Evolutionary conservation across 2,113 vertebrate species (phyloP), one percentile per base, ranked within the genome.

Genomic region (Oryzias curvinotus): DNA sequence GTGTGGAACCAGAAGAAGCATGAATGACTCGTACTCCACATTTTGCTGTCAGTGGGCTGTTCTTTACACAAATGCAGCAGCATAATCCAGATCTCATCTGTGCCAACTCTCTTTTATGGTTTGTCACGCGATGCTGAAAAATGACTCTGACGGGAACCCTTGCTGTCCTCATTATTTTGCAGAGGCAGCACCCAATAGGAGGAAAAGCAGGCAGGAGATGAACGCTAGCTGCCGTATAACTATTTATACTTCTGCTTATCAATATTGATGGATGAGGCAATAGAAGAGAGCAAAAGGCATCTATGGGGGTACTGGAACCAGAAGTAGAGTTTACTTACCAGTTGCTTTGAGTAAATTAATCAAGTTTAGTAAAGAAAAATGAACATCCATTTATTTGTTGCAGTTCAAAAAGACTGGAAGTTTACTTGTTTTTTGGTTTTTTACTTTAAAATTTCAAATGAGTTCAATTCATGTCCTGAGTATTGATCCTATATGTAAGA

Each of bases 191-290:
- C 61, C 63, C 64, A 43, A 62, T 44, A 67, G 66, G 73, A 73
- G 68, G 53, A 36, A 62, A 65, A 52, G 70, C 64, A 75, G 77
- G 73, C 51, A 7, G 71, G 71, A 81, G 73, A 84, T 77, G 75
- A 82, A 78, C 62, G 59, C 71, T 73, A 62, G 52, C 71, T 83
- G 80, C 83, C 16, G 83, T 84, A 73, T 71, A 59, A 64, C 84
- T 91, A 91, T 89, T 90, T 91, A 82, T 90, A 91, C 88, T 50
- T 61, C 67, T 50, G 18, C 82, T 69, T 61, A 62, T 77, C 74
- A 51, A n/a, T 51, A 49, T 61, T 78, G 72, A 83, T 71, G 63
- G 83, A 82, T 77, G 66, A 59, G 65, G 77, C 60, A 69, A 44
- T 56, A 57, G 25, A 15, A 68, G 54, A 43, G 59, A 54, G 23